These are phyloP conservation scores for Spea multiplicata DNA, from an alignment of 2,113 vertebrate species.

Conservation along the genomic window DNA sequence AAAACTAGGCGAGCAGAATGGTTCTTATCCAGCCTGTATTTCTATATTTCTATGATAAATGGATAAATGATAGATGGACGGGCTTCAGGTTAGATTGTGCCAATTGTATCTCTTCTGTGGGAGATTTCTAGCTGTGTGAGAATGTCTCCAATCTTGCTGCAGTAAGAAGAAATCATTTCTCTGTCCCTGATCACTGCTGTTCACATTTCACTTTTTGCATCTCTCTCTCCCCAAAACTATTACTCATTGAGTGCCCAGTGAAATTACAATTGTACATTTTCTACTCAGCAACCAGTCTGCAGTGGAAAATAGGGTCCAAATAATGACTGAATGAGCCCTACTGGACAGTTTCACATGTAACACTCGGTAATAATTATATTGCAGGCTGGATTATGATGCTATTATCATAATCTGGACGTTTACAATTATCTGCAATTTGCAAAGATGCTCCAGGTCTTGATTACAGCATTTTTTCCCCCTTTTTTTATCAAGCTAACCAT, in stretches of 20 bases:
- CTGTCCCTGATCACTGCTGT: slow-evolving; percentile 74
- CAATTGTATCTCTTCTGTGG: no score
- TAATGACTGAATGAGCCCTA: slow-evolving; percentile 97
- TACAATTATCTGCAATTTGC: slow-evolving; percentile 99
- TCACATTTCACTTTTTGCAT: slow-evolving; percentile 74
- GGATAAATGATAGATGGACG: no score
- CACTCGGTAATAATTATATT: slow-evolving; percentile 99
- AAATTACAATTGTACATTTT: slow-evolving; percentile 97
- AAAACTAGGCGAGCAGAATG: no score
- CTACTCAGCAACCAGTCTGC: slow-evolving; percentile 93
- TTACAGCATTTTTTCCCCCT: slow-evolving; percentile 81
- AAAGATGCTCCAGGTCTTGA: slow-evolving; percentile 99
- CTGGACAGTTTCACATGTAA: slow-evolving; percentile 99
- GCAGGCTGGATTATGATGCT: slow-evolving; percentile 97
- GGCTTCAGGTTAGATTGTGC: background rate
- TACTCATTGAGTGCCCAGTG: slow-evolving; percentile 91
- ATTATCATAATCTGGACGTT: slow-evolving; percentile 99
- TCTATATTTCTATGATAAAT: no score
- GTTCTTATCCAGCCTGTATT: no score
- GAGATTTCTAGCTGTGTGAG: background rate
- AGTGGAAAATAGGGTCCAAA: slow-evolving; percentile 89
- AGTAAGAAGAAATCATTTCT: slow-evolving; percentile 59
- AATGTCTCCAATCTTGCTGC: slow-evolving; percentile 39
- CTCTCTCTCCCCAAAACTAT: slow-evolving; percentile 76
- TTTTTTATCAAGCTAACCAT: slow-evolving; percentile 95